Percentiles rank a stretch among this genome's conserved stretches.
Conservation (phyloP, 2,113 vertebrate genomes). For the Callipepla californica region DNA sequence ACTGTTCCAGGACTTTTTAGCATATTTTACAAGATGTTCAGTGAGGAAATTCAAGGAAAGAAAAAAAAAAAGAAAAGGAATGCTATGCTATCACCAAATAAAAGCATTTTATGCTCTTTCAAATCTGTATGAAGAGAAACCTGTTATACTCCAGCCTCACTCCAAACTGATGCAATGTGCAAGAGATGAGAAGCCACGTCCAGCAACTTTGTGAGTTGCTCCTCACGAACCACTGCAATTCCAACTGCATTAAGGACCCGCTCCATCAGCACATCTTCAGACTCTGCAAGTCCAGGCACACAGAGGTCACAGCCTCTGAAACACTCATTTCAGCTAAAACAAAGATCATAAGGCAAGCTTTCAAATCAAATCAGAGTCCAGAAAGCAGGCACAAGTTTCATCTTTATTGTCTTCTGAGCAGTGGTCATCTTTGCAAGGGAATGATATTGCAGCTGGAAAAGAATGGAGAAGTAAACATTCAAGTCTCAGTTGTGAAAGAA, state of each 20-base stretch:
- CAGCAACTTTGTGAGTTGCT: background rate
- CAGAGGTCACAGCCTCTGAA: background rate
- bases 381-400: conserved; percentile 2
- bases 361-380: conserved; percentile 15
- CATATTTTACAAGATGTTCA: background rate
- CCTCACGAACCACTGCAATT: background rate
- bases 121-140: background rate
- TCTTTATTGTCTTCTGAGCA: background rate
- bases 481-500: background rate
- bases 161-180: background rate
- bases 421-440: conserved; percentile 80
- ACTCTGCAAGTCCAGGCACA: background rate
- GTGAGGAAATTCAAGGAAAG: background rate
- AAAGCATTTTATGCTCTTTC: background rate
- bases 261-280: background rate
- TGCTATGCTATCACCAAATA: background rate
- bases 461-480: background rate
- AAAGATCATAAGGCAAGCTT: background rate
- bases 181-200: background rate
- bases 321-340: background rate
- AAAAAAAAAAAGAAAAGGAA: background rate
- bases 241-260: background rate
- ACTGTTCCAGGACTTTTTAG: background rate
- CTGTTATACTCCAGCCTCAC: background rate
- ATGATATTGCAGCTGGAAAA: conserved; percentile 82